Evolutionary conservation across 2,888 invertebrate species (phyloP).

Genomic region (Listrodromus nycthemerus): DNA sequence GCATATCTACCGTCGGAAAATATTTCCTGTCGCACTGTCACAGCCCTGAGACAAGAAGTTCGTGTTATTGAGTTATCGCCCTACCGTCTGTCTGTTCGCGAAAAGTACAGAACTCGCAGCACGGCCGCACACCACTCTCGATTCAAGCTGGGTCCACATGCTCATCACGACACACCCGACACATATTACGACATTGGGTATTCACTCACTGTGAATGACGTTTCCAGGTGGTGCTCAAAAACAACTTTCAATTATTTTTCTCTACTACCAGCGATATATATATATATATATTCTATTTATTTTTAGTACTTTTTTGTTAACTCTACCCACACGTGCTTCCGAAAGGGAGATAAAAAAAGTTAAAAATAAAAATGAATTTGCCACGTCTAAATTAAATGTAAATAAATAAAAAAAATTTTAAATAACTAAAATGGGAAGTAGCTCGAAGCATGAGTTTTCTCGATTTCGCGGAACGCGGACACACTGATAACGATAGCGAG

Average conservation of each 20-base stretch:
- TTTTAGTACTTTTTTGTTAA: conserved; percentile 16
- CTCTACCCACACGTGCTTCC: conserved; percentile 52
- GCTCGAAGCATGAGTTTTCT: background rate
- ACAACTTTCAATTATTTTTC: conserved; percentile 62
- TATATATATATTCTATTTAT: too few species aligned
- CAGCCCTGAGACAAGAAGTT: conserved; percentile 61
- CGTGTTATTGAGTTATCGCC: conserved; percentile 66
- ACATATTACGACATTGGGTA: conserved; percentile 56
- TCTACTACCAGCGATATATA: background rate
- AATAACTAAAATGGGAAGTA: background rate
- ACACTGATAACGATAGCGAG: background rate
- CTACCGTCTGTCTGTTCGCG: conserved; percentile 57
- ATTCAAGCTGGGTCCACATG: conserved; percentile 47
- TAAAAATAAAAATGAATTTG: background rate
- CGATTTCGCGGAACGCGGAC: background rate
- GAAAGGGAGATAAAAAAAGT: conserved; percentile 2
- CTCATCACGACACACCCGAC: conserved; percentile 43
- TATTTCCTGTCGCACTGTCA: conserved; percentile 59
- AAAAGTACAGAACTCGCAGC: conserved; percentile 37
- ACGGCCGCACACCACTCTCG: conserved; percentile 17
- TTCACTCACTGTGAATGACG: conserved; percentile 63
- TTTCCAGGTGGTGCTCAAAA: conserved; percentile 66
- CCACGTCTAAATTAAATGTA: background rate
- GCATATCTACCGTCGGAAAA: conserved; percentile 50
- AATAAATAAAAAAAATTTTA: background rate